Percentiles rank a stretch among this genome's conserved stretches.
These are phyloP conservation scores for Galago senegalensis DNA, from an alignment of 2,797 vertebrate species.

Conservation along the genomic window DNA sequence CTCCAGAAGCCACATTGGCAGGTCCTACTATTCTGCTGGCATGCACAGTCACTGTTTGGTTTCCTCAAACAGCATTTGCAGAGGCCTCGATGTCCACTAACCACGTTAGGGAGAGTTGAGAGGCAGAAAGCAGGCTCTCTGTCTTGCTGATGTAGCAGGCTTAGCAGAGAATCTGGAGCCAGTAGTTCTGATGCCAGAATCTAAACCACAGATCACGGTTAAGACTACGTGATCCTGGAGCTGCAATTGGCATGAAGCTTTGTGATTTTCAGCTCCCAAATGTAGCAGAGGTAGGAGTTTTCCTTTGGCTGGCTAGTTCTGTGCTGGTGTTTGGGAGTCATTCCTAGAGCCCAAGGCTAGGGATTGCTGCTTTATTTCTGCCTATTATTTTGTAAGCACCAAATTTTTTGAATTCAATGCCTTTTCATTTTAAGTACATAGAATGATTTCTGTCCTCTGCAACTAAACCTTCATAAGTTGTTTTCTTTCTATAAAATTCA, in stretches of 20 bases:
- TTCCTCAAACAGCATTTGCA: not conserved
- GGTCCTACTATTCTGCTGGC: not conserved
- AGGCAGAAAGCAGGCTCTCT: not conserved
- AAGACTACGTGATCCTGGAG: not conserved
- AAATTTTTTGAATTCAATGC: constrained; percentile 33
- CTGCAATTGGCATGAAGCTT: not conserved
- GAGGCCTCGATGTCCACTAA: not conserved
- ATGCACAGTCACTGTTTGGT: not conserved
- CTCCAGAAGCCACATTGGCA: not conserved
- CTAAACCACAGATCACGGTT: not conserved
- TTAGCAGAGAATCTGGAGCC: not conserved
- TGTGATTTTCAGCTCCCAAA: not conserved
- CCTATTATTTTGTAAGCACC: not conserved
- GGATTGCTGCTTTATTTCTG: not conserved
- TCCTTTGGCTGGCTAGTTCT: not conserved
- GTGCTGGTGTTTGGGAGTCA: not conserved
- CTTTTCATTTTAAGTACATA: constrained; percentile 41
- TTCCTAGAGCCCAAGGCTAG: not conserved
- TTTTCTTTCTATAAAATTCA: not conserved
- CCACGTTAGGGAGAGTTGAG: not conserved
- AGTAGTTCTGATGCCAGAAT: not conserved
- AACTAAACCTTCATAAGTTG: not conserved
- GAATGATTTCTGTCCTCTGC: not conserved
- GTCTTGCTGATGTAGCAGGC: not conserved
- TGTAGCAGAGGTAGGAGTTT: not conserved